Percentiles rank a stretch among this genome's conserved stretches.
Conservation (phyloP, 1,140 invertebrate species). For the Dreissena rostriformis region DNA sequence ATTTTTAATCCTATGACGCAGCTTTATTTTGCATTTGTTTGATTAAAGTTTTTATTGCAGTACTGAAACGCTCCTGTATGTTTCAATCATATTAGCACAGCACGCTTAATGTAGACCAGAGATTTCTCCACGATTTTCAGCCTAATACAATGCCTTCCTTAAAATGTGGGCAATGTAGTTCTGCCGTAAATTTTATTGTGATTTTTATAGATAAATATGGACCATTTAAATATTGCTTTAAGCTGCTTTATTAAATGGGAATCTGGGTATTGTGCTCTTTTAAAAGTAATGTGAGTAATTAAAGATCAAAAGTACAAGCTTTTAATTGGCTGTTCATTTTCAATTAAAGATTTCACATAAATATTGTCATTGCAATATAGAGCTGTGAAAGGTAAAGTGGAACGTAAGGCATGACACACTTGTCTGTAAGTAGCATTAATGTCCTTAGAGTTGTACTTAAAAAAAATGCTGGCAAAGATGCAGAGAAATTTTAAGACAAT, state of each 20-base stretch:
- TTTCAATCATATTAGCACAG: too few relatives aligned
- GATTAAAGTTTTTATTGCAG: too few relatives aligned
- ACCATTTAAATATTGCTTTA: slow-evolving; percentile 33
- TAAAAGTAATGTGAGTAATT: slow-evolving; percentile 27
- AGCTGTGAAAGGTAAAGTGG: too few relatives aligned
- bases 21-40: too few relatives aligned
- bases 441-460: too few relatives aligned
- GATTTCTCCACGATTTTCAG: not conserved
- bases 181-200: not conserved
- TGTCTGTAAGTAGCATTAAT: too few relatives aligned
- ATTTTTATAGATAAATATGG: slow-evolving; percentile 18
- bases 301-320: not conserved
- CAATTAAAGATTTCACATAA: not conserved
- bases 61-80: too few relatives aligned
- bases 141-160: not conserved
- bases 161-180: not conserved
- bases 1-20: too few relatives aligned
- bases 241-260: slow-evolving; percentile 5
- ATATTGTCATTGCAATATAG: not conserved
- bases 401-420: too few relatives aligned
- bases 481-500: too few relatives aligned
- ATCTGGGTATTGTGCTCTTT: not conserved
- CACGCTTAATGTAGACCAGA: not conserved
- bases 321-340: not conserved
- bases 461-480: too few relatives aligned